Evolutionary conservation across 2,888 invertebrate species (phyloP), one percentile per base, ranked within the genome.

Genomic region (Lathronympha strigana): DNA sequence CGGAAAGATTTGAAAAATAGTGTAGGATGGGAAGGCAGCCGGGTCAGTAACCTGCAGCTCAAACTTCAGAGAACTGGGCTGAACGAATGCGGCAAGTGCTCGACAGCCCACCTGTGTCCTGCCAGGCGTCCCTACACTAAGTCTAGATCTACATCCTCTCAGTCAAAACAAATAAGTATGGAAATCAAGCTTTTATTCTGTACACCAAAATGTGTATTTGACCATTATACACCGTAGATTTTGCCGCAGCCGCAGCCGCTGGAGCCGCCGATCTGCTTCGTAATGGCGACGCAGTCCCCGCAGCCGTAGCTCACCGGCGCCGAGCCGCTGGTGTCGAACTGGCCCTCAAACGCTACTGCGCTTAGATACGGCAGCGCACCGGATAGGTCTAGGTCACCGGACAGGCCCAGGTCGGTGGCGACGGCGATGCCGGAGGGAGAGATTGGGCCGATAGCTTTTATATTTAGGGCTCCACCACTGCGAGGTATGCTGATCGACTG

Each of bases 351-450:
- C n/a, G 38, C 45, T 5, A 64, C 58, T 1, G 62, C 64, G 17
- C 58, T 57, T 3, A 61, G n/a, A 36, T 61, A 66, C 21, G 62
- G 68, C 43, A 62, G 36, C 15, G 57, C 31, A 0, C 83, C 83
- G 53, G 67, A 70, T 0, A 81, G 76, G 3, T 71, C 67, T n/a
- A 83, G 57, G 2, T 73, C 68, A 0, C 83, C 83, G 58, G 80
- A 78, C 0, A 82, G 72, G 15, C 74, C 69, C 45, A 79, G 77
- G 33, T 83, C 83, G 11, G 82, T 78, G 1, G 75, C 62, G 0
- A 83, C 71, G 4, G 70, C 69, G 2, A 84, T 68, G 3, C 82
- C 82, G 19, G 67, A 75, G 0, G 83, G 80, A 2, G 74, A 63
- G 21, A 79, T 76, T 0, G 79, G 77, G 2, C 83, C 81, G 31